These are phyloP conservation scores for Phrynocephalus versicolor DNA, from an alignment of 2,113 vertebrate species.

Conservation along the genomic window DNA sequence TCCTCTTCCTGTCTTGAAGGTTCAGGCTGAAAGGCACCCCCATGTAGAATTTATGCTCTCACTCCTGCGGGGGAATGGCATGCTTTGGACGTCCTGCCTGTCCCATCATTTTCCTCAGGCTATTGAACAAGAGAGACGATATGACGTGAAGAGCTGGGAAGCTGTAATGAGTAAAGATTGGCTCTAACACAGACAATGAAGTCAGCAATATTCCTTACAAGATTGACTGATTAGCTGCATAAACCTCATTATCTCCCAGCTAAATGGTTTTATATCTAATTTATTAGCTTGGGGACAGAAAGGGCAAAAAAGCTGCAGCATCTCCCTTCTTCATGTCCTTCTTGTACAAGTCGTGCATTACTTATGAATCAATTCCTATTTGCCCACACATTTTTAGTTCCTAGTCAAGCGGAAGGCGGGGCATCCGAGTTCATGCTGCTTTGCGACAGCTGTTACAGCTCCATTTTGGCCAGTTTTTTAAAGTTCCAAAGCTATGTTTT, in stretches of 20 bases:
- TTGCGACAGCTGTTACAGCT: not conserved
- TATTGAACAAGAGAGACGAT: slow-evolving; percentile 33
- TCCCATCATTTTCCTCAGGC: slow-evolving; percentile 28
- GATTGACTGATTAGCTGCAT: slow-evolving; percentile 63
- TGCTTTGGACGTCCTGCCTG: slow-evolving; percentile 33
- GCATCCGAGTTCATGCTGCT: not conserved
- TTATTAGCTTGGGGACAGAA: slow-evolving; percentile 53
- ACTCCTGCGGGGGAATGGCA: not conserved
- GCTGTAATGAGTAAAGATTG: slow-evolving; percentile 54
- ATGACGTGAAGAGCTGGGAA: slow-evolving; percentile 22
- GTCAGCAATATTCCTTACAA: slow-evolving; percentile 67
- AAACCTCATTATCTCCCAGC: slow-evolving; percentile 65
- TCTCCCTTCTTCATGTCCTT: not conserved
- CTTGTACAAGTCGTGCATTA: slow-evolving; percentile 10
- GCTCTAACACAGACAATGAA: slow-evolving; percentile 58
- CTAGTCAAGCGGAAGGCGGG: slow-evolving; percentile 4
- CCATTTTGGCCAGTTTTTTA: not conserved
- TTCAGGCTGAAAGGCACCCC: not conserved
- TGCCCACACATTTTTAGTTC: slow-evolving; percentile 25
- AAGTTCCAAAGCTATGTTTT: not conserved
- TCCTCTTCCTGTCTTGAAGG: not conserved
- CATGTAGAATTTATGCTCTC: not conserved
- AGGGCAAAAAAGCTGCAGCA: slow-evolving; percentile 38
- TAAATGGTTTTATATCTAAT: slow-evolving; percentile 66
- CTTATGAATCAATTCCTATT: slow-evolving; percentile 25